These are phyloP conservation scores for Apis mellifera DNA, from an alignment of 1,140 invertebrate genomes.

Conservation along the genomic window DNA sequence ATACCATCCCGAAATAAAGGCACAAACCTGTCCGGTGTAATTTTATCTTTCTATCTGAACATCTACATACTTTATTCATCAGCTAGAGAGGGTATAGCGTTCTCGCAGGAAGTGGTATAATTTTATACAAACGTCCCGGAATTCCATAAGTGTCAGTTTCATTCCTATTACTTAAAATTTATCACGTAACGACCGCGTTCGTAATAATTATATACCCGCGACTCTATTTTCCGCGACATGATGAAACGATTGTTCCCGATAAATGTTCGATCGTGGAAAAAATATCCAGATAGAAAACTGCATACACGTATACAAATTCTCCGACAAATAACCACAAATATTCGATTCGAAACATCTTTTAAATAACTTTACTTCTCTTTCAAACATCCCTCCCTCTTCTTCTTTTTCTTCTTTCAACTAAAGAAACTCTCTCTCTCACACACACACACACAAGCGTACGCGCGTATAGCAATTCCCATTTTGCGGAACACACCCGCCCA, in stretches of 20 bases:
- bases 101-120: not conserved
- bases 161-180: not conserved
- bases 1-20: not conserved
- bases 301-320: not conserved
- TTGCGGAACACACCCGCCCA: not conserved
- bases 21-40: not conserved
- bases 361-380: not conserved
- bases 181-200: not conserved
- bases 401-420: not conserved
- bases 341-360: not conserved
- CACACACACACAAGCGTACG: not conserved
- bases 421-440: too few relatives aligned
- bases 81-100: not conserved
- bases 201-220: not conserved
- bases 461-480: constrained; percentile 6
- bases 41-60: not conserved
- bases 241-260: too few relatives aligned
- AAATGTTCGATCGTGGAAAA: too few relatives aligned
- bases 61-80: not conserved
- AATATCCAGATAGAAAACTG: too few relatives aligned
- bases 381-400: not conserved
- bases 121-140: not conserved
- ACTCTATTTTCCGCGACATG: not conserved
- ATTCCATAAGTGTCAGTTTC: not conserved
- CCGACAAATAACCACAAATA: too few relatives aligned